Percentiles rank a stretch among this genome's conserved stretches.
Evolutionary conservation across 2,888 invertebrate species (phyloP).

Genomic region (Stratiomys singularior): DNA sequence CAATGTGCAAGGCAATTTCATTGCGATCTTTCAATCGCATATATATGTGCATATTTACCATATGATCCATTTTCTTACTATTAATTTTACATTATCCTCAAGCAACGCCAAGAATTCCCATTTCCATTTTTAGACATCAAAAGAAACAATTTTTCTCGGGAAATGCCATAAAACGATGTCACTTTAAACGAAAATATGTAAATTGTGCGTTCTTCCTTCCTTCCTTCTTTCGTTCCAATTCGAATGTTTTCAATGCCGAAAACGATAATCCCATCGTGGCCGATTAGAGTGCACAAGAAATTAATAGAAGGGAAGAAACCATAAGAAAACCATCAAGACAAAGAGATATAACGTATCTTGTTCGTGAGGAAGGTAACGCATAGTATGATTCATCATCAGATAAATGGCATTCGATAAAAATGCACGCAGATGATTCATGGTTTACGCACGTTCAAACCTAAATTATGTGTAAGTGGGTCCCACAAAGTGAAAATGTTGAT

Average conservation of each 20-base stretch:
- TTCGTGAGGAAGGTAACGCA: background rate
- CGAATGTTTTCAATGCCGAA: background rate
- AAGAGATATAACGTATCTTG: background rate
- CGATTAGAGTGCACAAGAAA: background rate
- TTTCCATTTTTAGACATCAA: conserved; percentile 29
- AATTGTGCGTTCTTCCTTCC: background rate
- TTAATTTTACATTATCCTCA: no score
- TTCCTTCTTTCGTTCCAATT: background rate
- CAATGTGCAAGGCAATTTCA: no score
- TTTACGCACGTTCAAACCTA: conserved; percentile 5
- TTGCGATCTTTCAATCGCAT: no score
- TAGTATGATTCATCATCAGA: conserved; percentile 9
- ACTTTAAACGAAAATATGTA: background rate
- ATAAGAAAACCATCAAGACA: background rate
- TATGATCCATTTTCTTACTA: no score
- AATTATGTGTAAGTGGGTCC: background rate
- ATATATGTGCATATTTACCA: no score
- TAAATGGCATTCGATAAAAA: background rate
- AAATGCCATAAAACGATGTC: background rate
- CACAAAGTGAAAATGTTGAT: no score
- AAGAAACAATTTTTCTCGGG: conserved; percentile 6
- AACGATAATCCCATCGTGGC: conserved; percentile 6
- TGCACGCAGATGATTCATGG: conserved; percentile 24
- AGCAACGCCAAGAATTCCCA: background rate
- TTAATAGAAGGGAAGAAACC: background rate